These are phyloP conservation scores for Tetraneura akinire DNA, from an alignment of 1,140 invertebrate genomes.

Conservation along the genomic window DNA sequence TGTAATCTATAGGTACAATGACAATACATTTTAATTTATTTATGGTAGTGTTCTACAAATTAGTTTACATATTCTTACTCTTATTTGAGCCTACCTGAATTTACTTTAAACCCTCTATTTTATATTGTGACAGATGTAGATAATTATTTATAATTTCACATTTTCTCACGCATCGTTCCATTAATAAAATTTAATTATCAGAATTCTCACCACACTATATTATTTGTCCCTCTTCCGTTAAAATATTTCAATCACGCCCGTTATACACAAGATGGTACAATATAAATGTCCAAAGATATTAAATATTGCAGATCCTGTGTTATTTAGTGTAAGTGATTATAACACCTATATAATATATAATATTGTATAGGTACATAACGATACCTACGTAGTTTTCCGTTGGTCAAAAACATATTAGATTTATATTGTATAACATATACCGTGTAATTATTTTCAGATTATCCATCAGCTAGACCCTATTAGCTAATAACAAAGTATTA, in stretches of 20 bases:
- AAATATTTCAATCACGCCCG: neutral
- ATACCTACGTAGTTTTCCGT: neutral
- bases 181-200: neutral
- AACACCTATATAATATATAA: neutral
- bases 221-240: neutral
- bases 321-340: neutral
- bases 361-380: neutral
- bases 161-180: neutral
- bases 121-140: neutral
- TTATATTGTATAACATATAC: too few species aligned
- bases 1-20: too few species aligned
- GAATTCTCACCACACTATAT: neutral
- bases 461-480: constrained; percentile 1
- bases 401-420: neutral
- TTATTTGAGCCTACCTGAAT: too few species aligned
- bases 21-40: too few species aligned
- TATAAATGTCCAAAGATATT: neutral
- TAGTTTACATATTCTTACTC: too few species aligned
- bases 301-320: neutral
- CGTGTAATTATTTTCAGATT: constrained; percentile 42
- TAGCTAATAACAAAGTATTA: constrained; percentile 2
- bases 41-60: too few species aligned
- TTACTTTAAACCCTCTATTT: too few species aligned
- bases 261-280: neutral
- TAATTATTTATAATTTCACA: neutral